These are phyloP conservation scores for Dryobates pubescens DNA, from an alignment of 2,797 vertebrate species.

Conservation along the genomic window DNA sequence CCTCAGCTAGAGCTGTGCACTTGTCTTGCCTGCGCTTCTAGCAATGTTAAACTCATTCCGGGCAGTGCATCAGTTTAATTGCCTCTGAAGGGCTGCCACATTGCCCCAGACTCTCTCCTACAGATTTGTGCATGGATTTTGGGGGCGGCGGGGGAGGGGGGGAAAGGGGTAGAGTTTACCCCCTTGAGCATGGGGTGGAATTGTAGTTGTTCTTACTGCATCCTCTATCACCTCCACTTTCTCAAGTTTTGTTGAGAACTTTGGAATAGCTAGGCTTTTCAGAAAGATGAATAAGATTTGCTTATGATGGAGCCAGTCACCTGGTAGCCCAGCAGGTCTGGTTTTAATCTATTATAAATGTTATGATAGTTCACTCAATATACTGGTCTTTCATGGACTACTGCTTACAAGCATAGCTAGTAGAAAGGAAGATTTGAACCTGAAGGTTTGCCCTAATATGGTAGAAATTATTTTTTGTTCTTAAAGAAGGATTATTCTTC, in stretches of 20 bases:
- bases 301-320: neutral
- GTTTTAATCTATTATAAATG: neutral
- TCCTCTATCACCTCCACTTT: accelerated
- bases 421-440: neutral
- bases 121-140: too few species aligned
- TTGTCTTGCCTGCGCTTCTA: neutral
- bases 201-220: neutral
- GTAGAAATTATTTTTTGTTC: neutral
- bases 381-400: neutral
- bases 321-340: neutral
- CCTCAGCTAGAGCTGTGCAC: neutral
- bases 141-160: too few species aligned
- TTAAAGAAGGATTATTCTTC: neutral
- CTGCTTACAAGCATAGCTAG: neutral
- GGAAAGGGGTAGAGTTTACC: too few species aligned
- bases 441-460: neutral
- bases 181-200: accelerated
- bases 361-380: neutral
- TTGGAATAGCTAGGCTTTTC: neutral
- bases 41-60: accelerated
- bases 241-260: neutral
- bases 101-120: neutral
- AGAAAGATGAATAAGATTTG: neutral
- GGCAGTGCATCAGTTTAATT: neutral
- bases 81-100: neutral